phyloP scores from a whole-genome alignment of 2,888 invertebrate genomes.

The Synanthedon vespiformis region DNA sequence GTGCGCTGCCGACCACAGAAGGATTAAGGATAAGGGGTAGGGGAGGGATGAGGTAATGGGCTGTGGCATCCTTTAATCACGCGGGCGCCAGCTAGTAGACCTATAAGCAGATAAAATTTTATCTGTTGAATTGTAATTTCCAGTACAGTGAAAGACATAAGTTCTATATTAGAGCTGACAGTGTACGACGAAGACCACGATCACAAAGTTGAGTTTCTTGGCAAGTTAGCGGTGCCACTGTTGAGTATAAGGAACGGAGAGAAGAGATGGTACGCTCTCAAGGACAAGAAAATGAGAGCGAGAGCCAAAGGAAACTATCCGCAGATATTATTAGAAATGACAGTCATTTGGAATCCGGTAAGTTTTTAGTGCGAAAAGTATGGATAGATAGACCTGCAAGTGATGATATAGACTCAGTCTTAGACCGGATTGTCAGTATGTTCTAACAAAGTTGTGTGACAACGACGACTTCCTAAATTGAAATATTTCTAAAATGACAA shows the following conservation, averaged over 20 bases:
- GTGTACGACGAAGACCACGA: conserved; percentile 98
- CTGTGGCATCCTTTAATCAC: too few species aligned
- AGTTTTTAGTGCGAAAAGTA: conserved; percentile 23
- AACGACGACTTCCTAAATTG: too few species aligned
- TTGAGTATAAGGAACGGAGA: conserved; percentile 89
- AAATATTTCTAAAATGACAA: too few species aligned
- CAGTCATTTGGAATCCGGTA: conserved; percentile 92
- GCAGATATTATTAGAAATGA: conserved; percentile 91
- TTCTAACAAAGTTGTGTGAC: too few species aligned
- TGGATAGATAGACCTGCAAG: too few species aligned
- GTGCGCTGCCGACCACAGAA: too few species aligned
- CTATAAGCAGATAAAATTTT: neutral
- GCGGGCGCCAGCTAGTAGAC: too few species aligned
- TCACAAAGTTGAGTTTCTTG: conserved; percentile 97
- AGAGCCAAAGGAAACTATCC: conserved; percentile 93
- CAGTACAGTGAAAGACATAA: conserved; percentile 95
- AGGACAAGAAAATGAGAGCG: conserved; percentile 92
- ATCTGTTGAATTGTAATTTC: conserved; percentile 15
- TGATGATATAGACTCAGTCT: too few species aligned
- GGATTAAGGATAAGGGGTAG: too few species aligned
- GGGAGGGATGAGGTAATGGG: too few species aligned
- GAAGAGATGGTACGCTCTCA: conserved; percentile 95
- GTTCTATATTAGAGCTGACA: conserved; percentile 92
- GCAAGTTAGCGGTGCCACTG: conserved; percentile 90
- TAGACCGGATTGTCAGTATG: too few species aligned